Base-by-base conservation (phyloP, 2,888 invertebrate genomes). In the Meloe dianella region DNA sequence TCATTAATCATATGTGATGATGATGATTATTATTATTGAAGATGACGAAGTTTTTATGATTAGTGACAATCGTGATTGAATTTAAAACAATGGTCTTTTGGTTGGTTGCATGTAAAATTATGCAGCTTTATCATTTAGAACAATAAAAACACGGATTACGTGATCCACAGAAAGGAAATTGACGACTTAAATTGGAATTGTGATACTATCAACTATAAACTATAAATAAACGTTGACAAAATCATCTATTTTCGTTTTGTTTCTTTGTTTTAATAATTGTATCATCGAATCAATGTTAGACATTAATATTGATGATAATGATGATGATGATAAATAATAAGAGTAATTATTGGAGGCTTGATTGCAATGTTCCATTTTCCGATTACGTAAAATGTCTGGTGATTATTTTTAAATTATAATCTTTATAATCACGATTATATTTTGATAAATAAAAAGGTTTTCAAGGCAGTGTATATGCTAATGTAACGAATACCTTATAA, bases 391-490 rank as follows among this genome's bases (percentile, higher is more conserved):
- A 60, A 29, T 35, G 17, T 35, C 10, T 10, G 12, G 51, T 60
- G 62, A 63, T 66, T 66, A 60, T 41, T 60, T 63, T 30, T 57
- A 63, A 63, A 66, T 63, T 63, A 61, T 57, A 29, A 58, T 61
- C 61, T 47, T n/a, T 35, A 60, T 61, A 38, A 61, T 27, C 10
- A 27, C 32, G 32, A 57, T 60, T 63, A 38, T 38, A 8, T 24
- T 20, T 38, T 60, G 63, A 66, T 66, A 58, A 63, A 60, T 60
- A 60, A 29, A n/a, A 60, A 63, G 56, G 24, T 63, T 57, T 54
- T 66, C 63, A 61, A 56, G 47, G 54, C 14, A 32, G 30, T 35
- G 54, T 17, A 41, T 41, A 60, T 32, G 60, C 17, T 60, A 60
- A 63, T 63, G 63, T 63, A 35, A 47, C 47, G 20, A 47, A 22